phyloP scores from a whole-genome alignment of 2,113 vertebrate genomes.

The Nothocercus nigrocapillus region DNA sequence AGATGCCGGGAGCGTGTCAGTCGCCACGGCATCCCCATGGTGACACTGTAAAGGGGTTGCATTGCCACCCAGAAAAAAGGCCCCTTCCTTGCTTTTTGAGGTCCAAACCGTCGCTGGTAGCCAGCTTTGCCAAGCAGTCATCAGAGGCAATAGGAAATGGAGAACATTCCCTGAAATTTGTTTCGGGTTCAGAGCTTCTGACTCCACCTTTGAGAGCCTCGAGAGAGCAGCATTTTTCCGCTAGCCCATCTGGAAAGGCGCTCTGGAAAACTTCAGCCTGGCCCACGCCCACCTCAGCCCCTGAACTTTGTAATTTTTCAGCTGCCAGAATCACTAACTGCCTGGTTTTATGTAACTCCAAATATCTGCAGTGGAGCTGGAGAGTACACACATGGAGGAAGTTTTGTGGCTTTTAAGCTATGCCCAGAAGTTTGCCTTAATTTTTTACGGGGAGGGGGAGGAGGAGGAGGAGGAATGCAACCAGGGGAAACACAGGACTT shows the following conservation, averaged over 20 bases:
- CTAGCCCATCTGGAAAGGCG: constrained; percentile 41
- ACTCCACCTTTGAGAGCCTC: constrained; percentile 49
- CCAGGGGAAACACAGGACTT: constrained; percentile 7
- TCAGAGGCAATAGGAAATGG: neutral
- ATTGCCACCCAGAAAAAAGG: neutral
- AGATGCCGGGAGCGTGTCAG: neutral
- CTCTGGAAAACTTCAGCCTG: constrained; percentile 68
- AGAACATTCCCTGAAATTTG: constrained; percentile 61
- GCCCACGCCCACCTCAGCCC: constrained; percentile 24
- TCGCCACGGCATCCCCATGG: neutral
- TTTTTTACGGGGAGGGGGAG: neutral
- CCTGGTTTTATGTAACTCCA: constrained; percentile 68
- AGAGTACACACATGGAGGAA: constrained; percentile 52
- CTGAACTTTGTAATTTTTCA: constrained; percentile 70
- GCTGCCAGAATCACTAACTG: constrained; percentile 64
- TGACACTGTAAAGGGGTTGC: neutral
- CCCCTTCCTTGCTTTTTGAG: neutral
- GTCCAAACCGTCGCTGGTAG: neutral
- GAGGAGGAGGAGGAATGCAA: constrained; percentile 4
- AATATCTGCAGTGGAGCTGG: constrained; percentile 50
- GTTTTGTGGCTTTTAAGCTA: constrained; percentile 56
- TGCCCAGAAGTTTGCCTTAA: constrained; percentile 25
- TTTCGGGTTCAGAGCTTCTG: constrained; percentile 43
- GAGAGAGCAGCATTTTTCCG: constrained; percentile 40
- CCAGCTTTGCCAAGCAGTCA: neutral